These are phyloP conservation scores for Gymnarchus niloticus DNA, from an alignment of 2,113 vertebrate genomes.

Conservation along the genomic window DNA sequence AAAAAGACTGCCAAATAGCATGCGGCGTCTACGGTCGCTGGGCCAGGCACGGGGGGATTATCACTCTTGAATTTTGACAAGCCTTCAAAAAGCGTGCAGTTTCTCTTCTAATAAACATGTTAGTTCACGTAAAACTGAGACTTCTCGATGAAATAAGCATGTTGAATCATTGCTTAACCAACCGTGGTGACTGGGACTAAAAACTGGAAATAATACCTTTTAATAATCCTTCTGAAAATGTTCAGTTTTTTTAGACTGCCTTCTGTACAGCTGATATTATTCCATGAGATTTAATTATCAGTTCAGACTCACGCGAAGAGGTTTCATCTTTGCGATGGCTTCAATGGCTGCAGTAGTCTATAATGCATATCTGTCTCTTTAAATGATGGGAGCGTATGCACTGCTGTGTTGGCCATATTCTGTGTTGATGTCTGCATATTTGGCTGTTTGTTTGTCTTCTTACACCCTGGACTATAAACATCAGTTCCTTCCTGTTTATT, in stretches of 20 bases:
- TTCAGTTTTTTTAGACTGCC: not conserved
- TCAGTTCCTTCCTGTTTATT: not conserved
- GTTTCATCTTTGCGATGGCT: too few species aligned
- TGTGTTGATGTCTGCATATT: too few species aligned
- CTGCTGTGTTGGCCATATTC: too few species aligned
- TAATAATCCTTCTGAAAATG: not conserved
- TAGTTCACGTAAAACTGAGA: not conserved
- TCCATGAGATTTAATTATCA: too few species aligned
- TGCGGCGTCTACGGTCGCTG: not conserved
- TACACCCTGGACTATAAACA: not conserved
- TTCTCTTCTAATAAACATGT: not conserved
- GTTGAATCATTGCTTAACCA: not conserved
- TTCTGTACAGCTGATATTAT: too few species aligned
- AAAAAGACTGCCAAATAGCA: slow-evolving; percentile 1
- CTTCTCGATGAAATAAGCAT: not conserved
- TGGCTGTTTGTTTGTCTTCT: not conserved
- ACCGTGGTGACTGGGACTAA: not conserved
- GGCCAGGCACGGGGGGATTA: not conserved
- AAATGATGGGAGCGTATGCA: too few species aligned
- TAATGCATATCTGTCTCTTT: too few species aligned
- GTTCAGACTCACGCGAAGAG: too few species aligned
- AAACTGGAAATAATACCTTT: slow-evolving; percentile 1
- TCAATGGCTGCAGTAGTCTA: too few species aligned
- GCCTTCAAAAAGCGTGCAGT: not conserved
- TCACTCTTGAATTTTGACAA: not conserved